A percentile compares a stretch with the other conserved stretches of the same genome.
These are phyloP conservation scores for Sycophaga agraensis DNA, from an alignment of 1,140 invertebrate genomes.

Conservation along the genomic window DNA sequence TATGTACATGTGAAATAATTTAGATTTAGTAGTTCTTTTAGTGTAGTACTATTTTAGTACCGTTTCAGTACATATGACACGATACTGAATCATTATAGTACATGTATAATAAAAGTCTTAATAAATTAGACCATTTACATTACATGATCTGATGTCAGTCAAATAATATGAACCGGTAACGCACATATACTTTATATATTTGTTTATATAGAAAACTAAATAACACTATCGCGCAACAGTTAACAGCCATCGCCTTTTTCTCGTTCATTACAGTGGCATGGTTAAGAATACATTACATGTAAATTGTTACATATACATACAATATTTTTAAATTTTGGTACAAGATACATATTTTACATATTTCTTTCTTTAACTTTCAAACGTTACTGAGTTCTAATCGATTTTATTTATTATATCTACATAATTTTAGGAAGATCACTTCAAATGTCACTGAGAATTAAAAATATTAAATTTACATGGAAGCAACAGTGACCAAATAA, in stretches of 20 bases:
- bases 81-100: constrained; percentile 27
- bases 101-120: constrained; percentile 34
- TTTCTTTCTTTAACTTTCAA: background rate
- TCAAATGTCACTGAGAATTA: constrained; percentile 9
- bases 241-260: constrained; percentile 23
- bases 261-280: constrained; percentile 10
- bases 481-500: constrained; percentile 14
- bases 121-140: constrained; percentile 27
- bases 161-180: constrained; percentile 23
- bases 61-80: no score
- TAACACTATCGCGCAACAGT: constrained; percentile 29
- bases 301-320: constrained; percentile 12
- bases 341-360: constrained; percentile 14
- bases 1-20: constrained; percentile 25
- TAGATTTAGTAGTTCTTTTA: background rate
- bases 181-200: constrained; percentile 25
- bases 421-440: constrained; percentile 28
- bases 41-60: no score
- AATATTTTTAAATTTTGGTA: constrained; percentile 22
- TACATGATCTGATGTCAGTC: constrained; percentile 16
- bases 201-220: constrained; percentile 32
- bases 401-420: constrained; percentile 28
- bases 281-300: constrained; percentile 15
- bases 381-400: constrained; percentile 23
- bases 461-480: constrained; percentile 7